Conservation (phyloP, 2,797 vertebrate genomes). For the Diplodus puntazzo region DNA sequence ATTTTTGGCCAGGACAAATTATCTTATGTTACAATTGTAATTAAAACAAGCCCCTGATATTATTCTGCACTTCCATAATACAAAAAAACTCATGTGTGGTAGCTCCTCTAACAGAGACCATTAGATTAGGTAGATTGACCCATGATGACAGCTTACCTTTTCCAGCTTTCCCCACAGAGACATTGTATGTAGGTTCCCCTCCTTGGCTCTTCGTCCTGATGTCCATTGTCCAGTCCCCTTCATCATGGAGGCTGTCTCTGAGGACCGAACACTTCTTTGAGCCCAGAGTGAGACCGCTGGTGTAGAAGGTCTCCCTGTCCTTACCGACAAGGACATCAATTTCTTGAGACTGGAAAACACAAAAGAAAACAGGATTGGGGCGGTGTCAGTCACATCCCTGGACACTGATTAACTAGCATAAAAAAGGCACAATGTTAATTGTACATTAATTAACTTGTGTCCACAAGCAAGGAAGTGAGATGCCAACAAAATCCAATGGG, state of each 20-base stretch:
- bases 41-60: neutral
- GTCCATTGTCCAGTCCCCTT: constrained; percentile 97
- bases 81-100: neutral
- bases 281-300: constrained; percentile 94
- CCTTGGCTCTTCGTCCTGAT: constrained; percentile 98
- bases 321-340: constrained; percentile 95
- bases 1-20: neutral
- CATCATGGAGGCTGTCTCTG: constrained; percentile 93
- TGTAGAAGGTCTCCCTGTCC: constrained; percentile 95
- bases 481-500: neutral
- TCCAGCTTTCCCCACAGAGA: constrained; percentile 93
- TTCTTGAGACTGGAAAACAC: constrained; percentile 89
- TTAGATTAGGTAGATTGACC: neutral
- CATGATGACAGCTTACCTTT: constrained; percentile 87
- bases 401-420: neutral
- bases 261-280: constrained; percentile 98
- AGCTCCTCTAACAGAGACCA: neutral
- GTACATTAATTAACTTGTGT: neutral
- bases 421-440: neutral
- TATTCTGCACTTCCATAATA: too few relatives aligned
- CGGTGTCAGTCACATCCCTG: neutral
- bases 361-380: constrained; percentile 9
- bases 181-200: constrained; percentile 96
- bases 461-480: neutral
- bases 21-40: neutral